These are phyloP conservation scores for Ophion slaviceki DNA, from an alignment of 2,888 invertebrate genomes.

Conservation along the genomic window DNA sequence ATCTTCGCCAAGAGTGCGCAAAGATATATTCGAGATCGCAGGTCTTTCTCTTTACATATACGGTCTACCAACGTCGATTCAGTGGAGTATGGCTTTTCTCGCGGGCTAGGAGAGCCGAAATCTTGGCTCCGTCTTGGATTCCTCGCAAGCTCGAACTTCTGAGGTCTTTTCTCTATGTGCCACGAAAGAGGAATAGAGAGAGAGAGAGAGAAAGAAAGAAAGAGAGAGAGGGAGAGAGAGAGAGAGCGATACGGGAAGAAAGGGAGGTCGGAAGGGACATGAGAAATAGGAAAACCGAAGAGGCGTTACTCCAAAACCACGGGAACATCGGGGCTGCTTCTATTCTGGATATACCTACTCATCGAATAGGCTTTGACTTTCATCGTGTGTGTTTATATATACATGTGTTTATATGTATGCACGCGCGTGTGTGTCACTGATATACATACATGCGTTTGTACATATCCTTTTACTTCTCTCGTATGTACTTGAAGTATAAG, in stretches of 20 bases:
- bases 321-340: slow-evolving; percentile 60
- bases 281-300: slow-evolving; percentile 55
- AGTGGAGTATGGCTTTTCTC: slow-evolving; percentile 15
- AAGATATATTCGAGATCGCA: slow-evolving; percentile 50
- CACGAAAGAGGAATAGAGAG: slow-evolving; percentile 8
- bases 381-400: slow-evolving; percentile 14
- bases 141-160: slow-evolving; percentile 57
- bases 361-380: slow-evolving; percentile 55
- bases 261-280: neutral
- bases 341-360: slow-evolving; percentile 56
- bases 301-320: slow-evolving; percentile 59
- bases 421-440: neutral
- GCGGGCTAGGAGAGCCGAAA: slow-evolving; percentile 46
- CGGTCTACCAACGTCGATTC: slow-evolving; percentile 35
- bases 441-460: slow-evolving; percentile 1
- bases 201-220: slow-evolving; percentile 11
- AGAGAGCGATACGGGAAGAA: neutral
- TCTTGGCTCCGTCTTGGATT: slow-evolving; percentile 42
- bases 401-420: neutral
- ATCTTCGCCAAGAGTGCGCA: neutral
- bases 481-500: slow-evolving; percentile 54
- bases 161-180: slow-evolving; percentile 49
- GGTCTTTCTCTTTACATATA: slow-evolving; percentile 33
- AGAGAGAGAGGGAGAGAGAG: neutral
- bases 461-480: slow-evolving; percentile 38